Evolutionary conservation across 2,797 vertebrate genomes (phyloP).

Genomic region (Graptemys geographica): DNA sequence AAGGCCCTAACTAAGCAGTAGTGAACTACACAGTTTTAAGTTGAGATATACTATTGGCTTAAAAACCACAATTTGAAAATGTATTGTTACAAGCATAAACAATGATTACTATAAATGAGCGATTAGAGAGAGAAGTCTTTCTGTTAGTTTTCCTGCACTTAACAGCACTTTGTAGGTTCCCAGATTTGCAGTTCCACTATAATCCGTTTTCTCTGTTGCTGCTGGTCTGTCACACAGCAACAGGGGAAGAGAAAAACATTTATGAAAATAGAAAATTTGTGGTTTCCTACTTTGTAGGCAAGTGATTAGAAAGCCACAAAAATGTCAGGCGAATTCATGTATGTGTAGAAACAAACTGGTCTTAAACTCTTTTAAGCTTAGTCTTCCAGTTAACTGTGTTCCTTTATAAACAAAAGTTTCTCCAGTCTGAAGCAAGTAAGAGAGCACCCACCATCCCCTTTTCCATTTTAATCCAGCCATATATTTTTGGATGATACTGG

Average conservation of each 20-base stretch:
- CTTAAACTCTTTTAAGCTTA: neutral
- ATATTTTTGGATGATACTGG: neutral
- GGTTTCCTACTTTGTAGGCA: neutral
- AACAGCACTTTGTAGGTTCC: neutral
- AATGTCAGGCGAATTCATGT: neutral
- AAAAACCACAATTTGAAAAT: too few relatives aligned
- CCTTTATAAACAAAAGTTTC: neutral
- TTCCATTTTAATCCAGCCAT: neutral
- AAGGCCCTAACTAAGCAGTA: neutral
- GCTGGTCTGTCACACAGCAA: neutral
- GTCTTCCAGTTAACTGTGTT: neutral
- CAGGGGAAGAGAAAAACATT: neutral
- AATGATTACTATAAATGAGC: neutral
- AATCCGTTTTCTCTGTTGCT: neutral
- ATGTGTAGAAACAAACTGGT: neutral
- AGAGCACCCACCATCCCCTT: neutral
- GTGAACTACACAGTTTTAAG: neutral
- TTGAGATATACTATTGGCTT: neutral
- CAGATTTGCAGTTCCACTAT: neutral
- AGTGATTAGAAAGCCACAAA: neutral
- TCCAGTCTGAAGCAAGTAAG: neutral
- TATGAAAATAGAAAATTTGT: neutral
- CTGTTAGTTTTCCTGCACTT: too few relatives aligned
- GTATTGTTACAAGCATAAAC: neutral
- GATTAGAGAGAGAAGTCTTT: too few relatives aligned